These are phyloP conservation scores for Halcyon malimbica DNA, from an alignment of 2,113 vertebrate species.

Conservation along the genomic window DNA sequence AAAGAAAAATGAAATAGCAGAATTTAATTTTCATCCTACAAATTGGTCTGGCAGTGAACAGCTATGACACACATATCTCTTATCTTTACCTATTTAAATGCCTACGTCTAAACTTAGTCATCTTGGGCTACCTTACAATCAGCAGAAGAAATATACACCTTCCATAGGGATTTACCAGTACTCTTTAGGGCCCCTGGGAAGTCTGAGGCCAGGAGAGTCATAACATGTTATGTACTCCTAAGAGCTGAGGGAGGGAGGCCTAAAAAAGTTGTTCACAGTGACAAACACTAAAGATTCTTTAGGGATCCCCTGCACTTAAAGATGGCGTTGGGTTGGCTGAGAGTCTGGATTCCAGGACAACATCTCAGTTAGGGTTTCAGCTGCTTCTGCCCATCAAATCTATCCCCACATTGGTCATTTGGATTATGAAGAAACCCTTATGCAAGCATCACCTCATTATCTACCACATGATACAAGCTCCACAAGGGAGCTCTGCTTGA, in stretches of 20 bases:
- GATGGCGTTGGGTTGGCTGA: not conserved
- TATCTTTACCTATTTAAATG: not conserved
- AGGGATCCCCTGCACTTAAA: not conserved
- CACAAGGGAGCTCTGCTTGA: not conserved
- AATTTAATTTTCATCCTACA: not conserved
- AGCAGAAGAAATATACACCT: not conserved
- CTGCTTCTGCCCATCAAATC: not conserved
- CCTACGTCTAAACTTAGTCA: not conserved
- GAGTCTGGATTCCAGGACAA: not conserved
- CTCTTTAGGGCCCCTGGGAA: not conserved
- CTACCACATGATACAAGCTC: not conserved
- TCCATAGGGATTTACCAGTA: not conserved
- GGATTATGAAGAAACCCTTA: not conserved
- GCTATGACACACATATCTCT: not conserved
- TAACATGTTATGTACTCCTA: not conserved
- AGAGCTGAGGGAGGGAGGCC: not conserved
- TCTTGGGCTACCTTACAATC: not conserved
- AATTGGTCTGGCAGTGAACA: not conserved
- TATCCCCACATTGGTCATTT: not conserved
- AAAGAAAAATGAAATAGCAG: not conserved
- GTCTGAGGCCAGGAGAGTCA: not conserved
- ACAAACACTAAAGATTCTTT: not conserved
- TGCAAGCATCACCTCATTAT: not conserved
- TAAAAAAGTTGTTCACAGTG: not conserved
- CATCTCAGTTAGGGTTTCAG: not conserved